phyloP scores from a whole-genome alignment of 2,797 vertebrate species.

The Prunella strophiata region DNA sequence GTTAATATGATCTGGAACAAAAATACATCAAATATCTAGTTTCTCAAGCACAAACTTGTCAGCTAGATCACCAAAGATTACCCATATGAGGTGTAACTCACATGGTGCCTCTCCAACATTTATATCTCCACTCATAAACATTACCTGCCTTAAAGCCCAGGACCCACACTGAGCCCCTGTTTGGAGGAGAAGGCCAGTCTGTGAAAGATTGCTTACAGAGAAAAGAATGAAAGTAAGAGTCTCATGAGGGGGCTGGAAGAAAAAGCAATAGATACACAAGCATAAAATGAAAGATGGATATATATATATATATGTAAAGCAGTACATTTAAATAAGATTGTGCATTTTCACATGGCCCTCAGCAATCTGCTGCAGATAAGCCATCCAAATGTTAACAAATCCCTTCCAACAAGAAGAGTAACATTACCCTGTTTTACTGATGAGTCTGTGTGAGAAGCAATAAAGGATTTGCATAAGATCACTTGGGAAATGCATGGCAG shows the following conservation, averaged over 20 bases:
- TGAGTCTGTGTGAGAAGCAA: neutral
- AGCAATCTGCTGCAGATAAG: conserved; percentile 16
- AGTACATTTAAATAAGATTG: conserved; percentile 16
- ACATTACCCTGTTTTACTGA: neutral
- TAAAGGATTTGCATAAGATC: conserved; percentile 19
- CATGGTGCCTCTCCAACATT: neutral
- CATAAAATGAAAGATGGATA: neutral
- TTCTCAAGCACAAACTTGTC: neutral
- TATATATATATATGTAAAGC: neutral
- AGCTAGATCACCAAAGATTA: neutral
- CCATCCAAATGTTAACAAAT: conserved; percentile 28
- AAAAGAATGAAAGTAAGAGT: neutral
- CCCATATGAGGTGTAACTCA: neutral
- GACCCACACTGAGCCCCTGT: neutral
- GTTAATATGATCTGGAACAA: neutral
- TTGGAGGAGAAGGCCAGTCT: neutral
- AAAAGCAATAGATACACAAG: neutral
- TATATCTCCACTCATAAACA: neutral
- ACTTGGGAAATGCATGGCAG: neutral
- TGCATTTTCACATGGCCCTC: neutral
- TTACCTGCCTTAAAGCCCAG: neutral
- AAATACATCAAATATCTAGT: neutral
- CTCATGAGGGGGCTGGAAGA: neutral
- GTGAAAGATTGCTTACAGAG: neutral
- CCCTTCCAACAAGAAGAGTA: neutral